These are phyloP conservation scores for Drosophila tani DNA, from an alignment of 1,140 invertebrate species.

Conservation along the genomic window DNA sequence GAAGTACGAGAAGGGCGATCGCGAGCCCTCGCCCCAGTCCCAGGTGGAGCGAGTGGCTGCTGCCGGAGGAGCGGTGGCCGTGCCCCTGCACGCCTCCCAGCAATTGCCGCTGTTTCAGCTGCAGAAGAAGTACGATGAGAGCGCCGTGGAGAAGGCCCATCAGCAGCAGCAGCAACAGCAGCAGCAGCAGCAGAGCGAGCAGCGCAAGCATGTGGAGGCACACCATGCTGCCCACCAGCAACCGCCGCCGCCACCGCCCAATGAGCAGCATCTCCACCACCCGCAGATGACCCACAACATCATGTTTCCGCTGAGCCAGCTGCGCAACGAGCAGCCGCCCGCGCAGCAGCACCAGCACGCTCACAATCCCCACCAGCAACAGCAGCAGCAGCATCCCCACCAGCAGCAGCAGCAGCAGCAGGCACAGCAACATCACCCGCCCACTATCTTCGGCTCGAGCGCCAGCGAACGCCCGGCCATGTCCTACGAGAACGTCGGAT, in stretches of 20 bases:
- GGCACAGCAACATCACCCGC: constrained; percentile 60
- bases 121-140: constrained; percentile 81
- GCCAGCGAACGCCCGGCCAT: constrained; percentile 76
- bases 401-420: constrained; percentile 74
- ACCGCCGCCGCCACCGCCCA: constrained; percentile 78
- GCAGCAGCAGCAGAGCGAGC: constrained; percentile 65
- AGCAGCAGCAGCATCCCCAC: constrained; percentile 56
- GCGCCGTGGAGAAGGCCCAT: constrained; percentile 65
- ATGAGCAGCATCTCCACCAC: constrained; percentile 79
- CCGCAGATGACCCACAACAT: constrained; percentile 82
- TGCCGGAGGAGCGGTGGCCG: constrained; percentile 53
- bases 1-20: constrained; percentile 80
- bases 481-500: constrained; percentile 83
- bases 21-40: constrained; percentile 76
- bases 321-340: constrained; percentile 74
- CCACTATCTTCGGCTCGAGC: constrained; percentile 52
- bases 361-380: constrained; percentile 76
- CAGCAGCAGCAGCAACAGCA: constrained; percentile 52
- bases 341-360: constrained; percentile 69
- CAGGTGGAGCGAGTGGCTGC: constrained; percentile 67
- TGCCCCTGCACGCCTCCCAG: constrained; percentile 68
- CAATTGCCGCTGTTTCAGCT: constrained; percentile 78
- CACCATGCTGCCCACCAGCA: constrained; percentile 75
- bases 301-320: constrained; percentile 77
- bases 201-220: constrained; percentile 75